These are phyloP conservation scores for Bothrops jararaca DNA, from an alignment of 2,113 vertebrate species.

Conservation along the genomic window DNA sequence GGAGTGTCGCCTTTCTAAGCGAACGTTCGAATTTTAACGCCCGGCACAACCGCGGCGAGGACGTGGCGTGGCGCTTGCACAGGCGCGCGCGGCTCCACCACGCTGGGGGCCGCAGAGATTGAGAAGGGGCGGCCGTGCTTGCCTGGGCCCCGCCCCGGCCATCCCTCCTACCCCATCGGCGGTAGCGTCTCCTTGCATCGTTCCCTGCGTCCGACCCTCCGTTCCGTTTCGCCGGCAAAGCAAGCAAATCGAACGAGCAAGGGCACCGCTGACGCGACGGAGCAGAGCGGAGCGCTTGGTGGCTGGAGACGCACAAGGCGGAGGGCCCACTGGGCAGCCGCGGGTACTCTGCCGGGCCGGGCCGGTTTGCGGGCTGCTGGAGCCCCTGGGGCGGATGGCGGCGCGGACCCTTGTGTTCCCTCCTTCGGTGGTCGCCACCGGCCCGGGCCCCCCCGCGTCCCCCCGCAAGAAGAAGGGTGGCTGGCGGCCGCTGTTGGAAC, in stretches of 20 bases:
- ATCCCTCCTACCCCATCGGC: background rate
- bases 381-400: slow-evolving; percentile 33
- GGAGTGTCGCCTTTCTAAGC: background rate
- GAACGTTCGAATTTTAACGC: background rate
- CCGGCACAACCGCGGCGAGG: background rate
- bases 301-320: slow-evolving; percentile 1
- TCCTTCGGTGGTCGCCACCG: slow-evolving; percentile 11
- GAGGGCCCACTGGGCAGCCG: slow-evolving; percentile 23
- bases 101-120: background rate
- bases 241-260: slow-evolving; percentile 19
- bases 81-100: background rate
- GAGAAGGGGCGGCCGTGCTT: slow-evolving; percentile 6
- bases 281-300: background rate
- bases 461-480: background rate
- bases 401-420: slow-evolving; percentile 9
- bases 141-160: slow-evolving; percentile 6
- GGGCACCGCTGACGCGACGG: background rate
- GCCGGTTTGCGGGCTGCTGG: slow-evolving; percentile 1
- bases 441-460: slow-evolving; percentile 1
- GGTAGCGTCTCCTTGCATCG: background rate
- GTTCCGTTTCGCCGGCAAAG: slow-evolving; percentile 13
- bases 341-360: slow-evolving; percentile 10
- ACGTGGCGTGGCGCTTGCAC: background rate
- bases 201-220: background rate
- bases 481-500: background rate